These are phyloP conservation scores for Urocyon cinereoargenteus DNA, from an alignment of 2,797 vertebrate species.

Conservation along the genomic window DNA sequence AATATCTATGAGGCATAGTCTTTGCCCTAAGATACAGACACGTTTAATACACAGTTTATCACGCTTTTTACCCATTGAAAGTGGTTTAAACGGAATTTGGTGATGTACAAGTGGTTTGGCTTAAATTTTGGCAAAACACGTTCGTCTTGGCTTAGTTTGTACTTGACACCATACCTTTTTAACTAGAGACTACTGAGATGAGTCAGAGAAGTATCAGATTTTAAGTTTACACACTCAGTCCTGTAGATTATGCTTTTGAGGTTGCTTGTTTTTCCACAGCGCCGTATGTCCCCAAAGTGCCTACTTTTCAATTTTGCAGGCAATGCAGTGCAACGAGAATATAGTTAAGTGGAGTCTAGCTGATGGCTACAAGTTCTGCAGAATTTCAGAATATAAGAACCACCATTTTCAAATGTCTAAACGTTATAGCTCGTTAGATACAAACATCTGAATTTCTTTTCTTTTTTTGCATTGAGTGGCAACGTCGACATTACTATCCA, in stretches of 20 bases:
- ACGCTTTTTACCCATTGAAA: constrained; percentile 6
- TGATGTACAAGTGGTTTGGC: background rate
- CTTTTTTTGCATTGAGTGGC: constrained; percentile 68
- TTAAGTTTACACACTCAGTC: constrained; percentile 22
- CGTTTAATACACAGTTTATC: background rate
- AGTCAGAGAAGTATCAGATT: background rate
- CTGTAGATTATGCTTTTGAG: constrained; percentile 16
- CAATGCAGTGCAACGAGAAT: constrained; percentile 73
- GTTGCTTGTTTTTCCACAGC: constrained; percentile 35
- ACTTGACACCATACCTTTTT: constrained; percentile 33
- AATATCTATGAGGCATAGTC: constrained; percentile 25
- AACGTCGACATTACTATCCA: constrained; percentile 79
- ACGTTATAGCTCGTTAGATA: constrained; percentile 76
- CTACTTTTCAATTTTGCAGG: constrained; percentile 75
- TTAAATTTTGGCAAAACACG: background rate
- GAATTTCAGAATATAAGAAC: constrained; percentile 68
- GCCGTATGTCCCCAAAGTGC: constrained; percentile 19
- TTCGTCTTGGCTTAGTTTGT: constrained; percentile 52
- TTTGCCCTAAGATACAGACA: background rate
- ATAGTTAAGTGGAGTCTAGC: constrained; percentile 78
- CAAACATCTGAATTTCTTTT: constrained; percentile 41
- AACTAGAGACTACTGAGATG: constrained; percentile 51
- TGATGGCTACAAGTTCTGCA: constrained; percentile 71
- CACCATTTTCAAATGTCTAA: constrained; percentile 78
- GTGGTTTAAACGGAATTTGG: constrained; percentile 33